A percentile compares a stretch with the other conserved stretches of the same genome.
These are phyloP conservation scores for Caenorhabditis sp. DNA, from an alignment of 2,888 invertebrate genomes.

Conservation along the genomic window DNA sequence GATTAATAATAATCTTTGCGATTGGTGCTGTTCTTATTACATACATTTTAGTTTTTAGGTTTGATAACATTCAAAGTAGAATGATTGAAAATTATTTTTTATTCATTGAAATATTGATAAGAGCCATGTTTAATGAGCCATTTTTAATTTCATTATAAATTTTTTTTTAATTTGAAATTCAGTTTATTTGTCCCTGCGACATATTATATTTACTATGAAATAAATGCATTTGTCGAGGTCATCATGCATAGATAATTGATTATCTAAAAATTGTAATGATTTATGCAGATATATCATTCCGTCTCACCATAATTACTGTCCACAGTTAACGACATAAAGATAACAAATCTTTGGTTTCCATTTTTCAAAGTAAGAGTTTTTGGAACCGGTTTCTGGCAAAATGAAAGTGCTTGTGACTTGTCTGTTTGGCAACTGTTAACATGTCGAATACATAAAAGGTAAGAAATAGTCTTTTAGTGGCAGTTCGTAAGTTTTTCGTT, in stretches of 20 bases:
- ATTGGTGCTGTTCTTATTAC: slow-evolving; percentile 12
- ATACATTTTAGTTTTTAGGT: too few relatives aligned
- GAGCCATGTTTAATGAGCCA: too few relatives aligned
- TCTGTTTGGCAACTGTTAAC: slow-evolving; percentile 47
- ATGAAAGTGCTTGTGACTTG: slow-evolving; percentile 49
- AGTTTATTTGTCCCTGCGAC: too few relatives aligned
- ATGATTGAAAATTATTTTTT: too few relatives aligned
- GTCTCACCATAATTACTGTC: slow-evolving; percentile 11
- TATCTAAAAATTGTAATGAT: neutral
- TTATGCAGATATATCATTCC: slow-evolving; percentile 9
- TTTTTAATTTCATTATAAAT: too few relatives aligned
- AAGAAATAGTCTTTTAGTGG: neutral
- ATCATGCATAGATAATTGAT: slow-evolving; percentile 53
- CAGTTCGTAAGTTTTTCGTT: slow-evolving; percentile 11
- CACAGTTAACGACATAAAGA: neutral
- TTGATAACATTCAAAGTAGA: too few relatives aligned
- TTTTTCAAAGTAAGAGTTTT: slow-evolving; percentile 31
- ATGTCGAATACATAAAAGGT: slow-evolving; percentile 50
- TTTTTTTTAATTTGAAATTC: too few relatives aligned
- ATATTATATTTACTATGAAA: too few relatives aligned
- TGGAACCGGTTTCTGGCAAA: slow-evolving; percentile 45
- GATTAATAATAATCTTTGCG: neutral
- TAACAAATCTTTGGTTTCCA: slow-evolving; percentile 28
- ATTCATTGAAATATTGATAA: too few relatives aligned
- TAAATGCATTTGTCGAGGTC: slow-evolving; percentile 22